These are phyloP conservation scores for Tachina lurida DNA, from an alignment of 2,888 invertebrate genomes.

Conservation along the genomic window DNA sequence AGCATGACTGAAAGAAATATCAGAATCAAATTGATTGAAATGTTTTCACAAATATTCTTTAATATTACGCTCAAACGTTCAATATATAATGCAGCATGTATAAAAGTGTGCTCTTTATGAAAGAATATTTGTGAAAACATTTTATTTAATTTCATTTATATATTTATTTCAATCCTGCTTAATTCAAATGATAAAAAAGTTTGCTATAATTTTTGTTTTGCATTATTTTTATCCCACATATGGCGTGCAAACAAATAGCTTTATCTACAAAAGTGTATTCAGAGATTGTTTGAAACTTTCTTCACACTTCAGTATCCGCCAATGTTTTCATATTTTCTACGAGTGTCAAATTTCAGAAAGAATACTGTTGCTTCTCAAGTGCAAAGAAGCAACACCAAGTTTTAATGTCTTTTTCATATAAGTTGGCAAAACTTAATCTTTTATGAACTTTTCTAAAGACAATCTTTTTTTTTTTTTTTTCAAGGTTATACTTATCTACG, in stretches of 20 bases:
- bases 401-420: background rate
- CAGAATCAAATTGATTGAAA: too few relatives aligned
- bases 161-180: too few relatives aligned
- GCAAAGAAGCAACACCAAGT: background rate
- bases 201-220: background rate
- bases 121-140: too few relatives aligned
- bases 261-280: background rate
- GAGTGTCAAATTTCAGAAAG: background rate
- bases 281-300: conserved; percentile 3
- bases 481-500: background rate
- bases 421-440: background rate
- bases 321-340: background rate
- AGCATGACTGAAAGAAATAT: too few relatives aligned
- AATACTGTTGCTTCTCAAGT: background rate
- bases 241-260: background rate
- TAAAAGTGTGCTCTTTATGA: too few relatives aligned
- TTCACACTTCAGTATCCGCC: background rate
- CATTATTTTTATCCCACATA: background rate
- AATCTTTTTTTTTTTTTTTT: background rate
- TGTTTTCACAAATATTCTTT: too few relatives aligned
- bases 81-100: too few relatives aligned
- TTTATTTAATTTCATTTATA: too few relatives aligned
- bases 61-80: too few relatives aligned
- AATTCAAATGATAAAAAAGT: background rate
- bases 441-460: background rate